phyloP scores from a whole-genome alignment of 2,113 vertebrate species.

The Neomonachus schauinslandi region DNA sequence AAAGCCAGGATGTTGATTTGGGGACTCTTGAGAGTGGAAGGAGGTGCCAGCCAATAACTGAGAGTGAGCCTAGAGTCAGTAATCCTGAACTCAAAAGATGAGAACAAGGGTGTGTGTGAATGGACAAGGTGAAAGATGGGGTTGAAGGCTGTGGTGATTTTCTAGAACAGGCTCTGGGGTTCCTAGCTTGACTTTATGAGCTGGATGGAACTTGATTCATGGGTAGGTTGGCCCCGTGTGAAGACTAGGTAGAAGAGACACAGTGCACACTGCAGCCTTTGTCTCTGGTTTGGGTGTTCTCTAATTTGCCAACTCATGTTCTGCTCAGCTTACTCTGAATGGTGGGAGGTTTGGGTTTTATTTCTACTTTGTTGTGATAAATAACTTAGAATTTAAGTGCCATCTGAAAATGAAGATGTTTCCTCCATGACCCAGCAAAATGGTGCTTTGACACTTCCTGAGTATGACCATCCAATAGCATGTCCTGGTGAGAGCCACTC shows the following conservation, averaged over 20 bases:
- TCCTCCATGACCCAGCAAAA: background rate
- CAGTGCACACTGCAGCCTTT: accelerated
- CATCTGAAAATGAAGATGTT: background rate
- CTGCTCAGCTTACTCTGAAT: background rate
- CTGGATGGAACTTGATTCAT: background rate
- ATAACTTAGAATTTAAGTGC: background rate
- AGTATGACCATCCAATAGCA: background rate
- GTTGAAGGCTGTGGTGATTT: background rate
- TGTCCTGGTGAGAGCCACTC: background rate
- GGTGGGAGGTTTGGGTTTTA: background rate
- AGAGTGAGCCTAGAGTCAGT: background rate
- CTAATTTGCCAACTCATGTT: background rate
- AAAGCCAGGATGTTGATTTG: background rate
- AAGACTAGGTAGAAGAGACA: background rate
- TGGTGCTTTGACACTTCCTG: background rate
- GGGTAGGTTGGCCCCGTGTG: background rate
- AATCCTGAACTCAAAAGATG: background rate
- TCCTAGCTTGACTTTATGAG: background rate
- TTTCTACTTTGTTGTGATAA: background rate
- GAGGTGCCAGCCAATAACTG: background rate
- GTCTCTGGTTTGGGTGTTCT: background rate
- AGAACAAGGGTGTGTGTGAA: background rate
- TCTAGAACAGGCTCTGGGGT: background rate
- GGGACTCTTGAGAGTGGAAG: background rate
- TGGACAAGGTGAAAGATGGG: no score